Base-by-base conservation (phyloP, 2,888 invertebrate species). In the Macropis europaea region DNA sequence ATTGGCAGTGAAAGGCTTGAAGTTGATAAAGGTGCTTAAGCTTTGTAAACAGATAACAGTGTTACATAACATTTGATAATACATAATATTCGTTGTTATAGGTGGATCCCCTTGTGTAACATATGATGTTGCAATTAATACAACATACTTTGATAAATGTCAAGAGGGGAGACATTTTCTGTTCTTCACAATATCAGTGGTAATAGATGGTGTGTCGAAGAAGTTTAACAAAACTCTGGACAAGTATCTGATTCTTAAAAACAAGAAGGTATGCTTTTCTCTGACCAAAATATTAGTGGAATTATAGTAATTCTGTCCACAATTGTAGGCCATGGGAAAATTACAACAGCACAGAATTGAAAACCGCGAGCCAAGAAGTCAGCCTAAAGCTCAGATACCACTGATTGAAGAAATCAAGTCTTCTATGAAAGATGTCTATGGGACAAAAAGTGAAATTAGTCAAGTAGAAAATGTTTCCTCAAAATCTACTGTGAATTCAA, bases 81-180 rank as follows among this genome's bases (percentile, higher is more conserved):
- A 9, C 48, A 15, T 11, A 6, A 6, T 22, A 5, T 6, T 22
- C 19, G 45, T 43, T 6, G 34, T 48, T 47, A 9, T 19, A 81
- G 81, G 60, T 57, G 78, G 76, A 15, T 91, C 92, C 19, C 93
- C 93, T 0, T 95, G 95, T 34, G 93, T 93, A 64, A 96, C 94
- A 0, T 96, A 95, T 86, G 97, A 98, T 89, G 93, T 98, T 26
- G 96, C 96, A 2, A 93, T 98, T 30, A 95, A 96, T 90, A 93
- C 95, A 2, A 90, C 91, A 1, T 97, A 97, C 85, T 94, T 95
- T 84, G 91, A 92, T 28, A 97, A 96, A 91, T 93, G 96, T 67
- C 92, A 94, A 84, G 92, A 91, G 3, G 94, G 93, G 74, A 91
- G 93, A 64, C 89, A 94, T 0, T 97, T 97, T 82, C 93, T 94